phyloP scores from a whole-genome alignment of 2,797 vertebrate species.

The Trematocara caparti region DNA sequence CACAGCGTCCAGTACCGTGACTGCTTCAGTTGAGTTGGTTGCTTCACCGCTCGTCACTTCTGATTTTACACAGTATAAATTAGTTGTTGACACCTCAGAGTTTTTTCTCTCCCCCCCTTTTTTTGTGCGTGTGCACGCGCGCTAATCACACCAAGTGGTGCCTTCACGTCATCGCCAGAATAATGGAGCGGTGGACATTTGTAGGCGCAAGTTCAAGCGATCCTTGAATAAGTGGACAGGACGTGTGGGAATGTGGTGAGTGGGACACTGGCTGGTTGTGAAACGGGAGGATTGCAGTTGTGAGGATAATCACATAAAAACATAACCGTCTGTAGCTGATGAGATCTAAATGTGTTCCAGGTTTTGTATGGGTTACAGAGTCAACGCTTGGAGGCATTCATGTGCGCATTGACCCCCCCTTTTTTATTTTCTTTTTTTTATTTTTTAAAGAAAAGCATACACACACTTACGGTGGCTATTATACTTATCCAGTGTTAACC shows the following conservation, averaged over 20 bases:
- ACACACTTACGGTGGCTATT: constrained; percentile 4
- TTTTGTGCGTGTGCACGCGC: background rate
- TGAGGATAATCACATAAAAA: no score
- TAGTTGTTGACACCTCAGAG: background rate
- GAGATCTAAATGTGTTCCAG: background rate
- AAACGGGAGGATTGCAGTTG: background rate
- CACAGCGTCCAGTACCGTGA: background rate
- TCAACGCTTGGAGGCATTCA: background rate
- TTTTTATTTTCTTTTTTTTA: no score
- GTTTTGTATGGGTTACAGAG: background rate
- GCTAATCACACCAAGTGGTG: background rate
- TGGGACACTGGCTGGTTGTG: background rate
- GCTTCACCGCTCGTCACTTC: background rate
- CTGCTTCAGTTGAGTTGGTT: background rate
- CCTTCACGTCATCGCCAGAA: background rate
- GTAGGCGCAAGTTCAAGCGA: constrained; percentile 7
- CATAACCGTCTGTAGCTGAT: background rate
- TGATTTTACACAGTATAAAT: background rate
- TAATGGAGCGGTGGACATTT: background rate
- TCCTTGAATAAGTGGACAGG: background rate
- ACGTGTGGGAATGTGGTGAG: constrained; percentile 4
- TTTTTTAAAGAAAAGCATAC: no score
- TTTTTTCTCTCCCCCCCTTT: background rate
- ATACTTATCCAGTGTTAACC: constrained; percentile 4
- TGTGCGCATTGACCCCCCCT: background rate